Percentiles rank a stretch among this genome's conserved stretches.
Conservation (phyloP, 2,113 vertebrate species). For the Balaenoptera acutorostrata region DNA sequence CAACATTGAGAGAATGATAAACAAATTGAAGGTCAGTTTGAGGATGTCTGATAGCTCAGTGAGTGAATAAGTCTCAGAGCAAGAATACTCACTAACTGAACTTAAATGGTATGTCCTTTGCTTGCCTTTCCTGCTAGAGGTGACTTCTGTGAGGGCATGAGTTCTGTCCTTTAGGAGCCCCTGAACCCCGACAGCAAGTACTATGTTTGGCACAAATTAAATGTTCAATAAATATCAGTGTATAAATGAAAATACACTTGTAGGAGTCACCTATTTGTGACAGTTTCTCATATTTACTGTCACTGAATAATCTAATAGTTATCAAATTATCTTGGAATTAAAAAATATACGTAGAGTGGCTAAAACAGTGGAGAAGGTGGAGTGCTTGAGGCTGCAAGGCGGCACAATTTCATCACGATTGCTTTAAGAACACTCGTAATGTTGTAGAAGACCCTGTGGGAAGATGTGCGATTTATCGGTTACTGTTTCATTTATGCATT, state of each 20-base stretch:
- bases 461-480: background rate
- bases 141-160: fast-evolving
- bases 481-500: too few species aligned
- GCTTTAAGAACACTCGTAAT: fast-evolving
- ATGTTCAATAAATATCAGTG: too few species aligned
- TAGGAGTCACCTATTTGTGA: background rate
- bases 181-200: too few species aligned
- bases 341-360: background rate
- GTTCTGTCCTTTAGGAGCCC: background rate
- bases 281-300: too few species aligned
- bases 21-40: background rate
- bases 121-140: background rate
- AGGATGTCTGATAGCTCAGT: background rate
- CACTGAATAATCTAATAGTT: background rate
- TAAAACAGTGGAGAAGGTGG: background rate
- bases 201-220: background rate
- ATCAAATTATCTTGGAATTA: background rate
- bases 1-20: background rate
- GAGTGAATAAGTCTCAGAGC: background rate
- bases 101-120: fast-evolving
- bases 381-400: fast-evolving
- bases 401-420: fast-evolving
- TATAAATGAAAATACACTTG: background rate
- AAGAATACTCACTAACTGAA: too few species aligned
- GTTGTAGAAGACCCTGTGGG: fast-evolving